Conservation (phyloP, 2,113 vertebrate species). For the Neolamprologus variostigma region DNA sequence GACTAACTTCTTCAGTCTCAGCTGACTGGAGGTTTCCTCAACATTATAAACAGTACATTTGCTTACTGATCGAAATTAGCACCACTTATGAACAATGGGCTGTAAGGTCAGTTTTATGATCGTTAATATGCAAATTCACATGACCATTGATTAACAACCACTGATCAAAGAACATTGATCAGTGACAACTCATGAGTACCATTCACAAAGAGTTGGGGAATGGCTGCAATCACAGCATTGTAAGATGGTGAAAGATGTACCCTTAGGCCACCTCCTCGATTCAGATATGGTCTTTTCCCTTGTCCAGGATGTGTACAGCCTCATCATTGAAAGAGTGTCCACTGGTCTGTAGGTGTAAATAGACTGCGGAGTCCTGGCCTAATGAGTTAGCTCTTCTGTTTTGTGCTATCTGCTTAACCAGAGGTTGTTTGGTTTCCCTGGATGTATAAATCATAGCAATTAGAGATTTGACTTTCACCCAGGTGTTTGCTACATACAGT, state of each 20-base stretch:
- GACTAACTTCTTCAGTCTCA: neutral
- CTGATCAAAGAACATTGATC: neutral
- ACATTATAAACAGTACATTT: neutral
- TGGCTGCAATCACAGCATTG: neutral
- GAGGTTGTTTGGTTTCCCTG: neutral
- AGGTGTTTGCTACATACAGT: neutral
- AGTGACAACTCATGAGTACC: neutral
- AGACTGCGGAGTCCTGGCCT: no score
- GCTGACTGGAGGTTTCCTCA: neutral
- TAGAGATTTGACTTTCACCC: neutral
- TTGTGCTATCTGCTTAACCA: neutral
- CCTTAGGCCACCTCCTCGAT: rapidly evolving
- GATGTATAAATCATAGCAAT: neutral
- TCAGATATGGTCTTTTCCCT: neutral
- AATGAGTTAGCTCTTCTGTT: neutral
- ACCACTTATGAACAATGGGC: neutral
- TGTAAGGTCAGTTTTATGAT: neutral
- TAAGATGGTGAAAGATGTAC: neutral
- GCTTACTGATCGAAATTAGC: neutral
- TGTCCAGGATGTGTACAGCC: neutral
- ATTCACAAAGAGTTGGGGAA: neutral
- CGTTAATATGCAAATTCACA: neutral
- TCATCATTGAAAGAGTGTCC: no score
- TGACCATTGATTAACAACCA: neutral
- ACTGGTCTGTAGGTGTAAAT: no score